phyloP scores from a whole-genome alignment of 2,113 vertebrate genomes.

The Trichechus manatus region DNA sequence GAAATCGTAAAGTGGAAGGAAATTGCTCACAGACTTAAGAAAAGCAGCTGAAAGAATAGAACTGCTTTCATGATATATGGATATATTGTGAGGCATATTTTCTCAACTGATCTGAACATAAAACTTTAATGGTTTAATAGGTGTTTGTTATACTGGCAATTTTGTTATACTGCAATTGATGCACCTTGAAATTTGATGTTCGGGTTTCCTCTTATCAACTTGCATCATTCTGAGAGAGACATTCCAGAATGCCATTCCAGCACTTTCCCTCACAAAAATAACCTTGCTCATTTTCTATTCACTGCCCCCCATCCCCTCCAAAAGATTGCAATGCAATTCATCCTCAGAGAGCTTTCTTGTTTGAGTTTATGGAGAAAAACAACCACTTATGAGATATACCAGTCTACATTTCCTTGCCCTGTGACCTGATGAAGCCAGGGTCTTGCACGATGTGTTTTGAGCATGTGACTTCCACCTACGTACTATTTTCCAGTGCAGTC shows the following conservation, averaged over 20 bases:
- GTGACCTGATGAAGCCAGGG: not conserved
- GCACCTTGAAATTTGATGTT: not conserved
- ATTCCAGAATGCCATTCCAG: constrained; percentile 18
- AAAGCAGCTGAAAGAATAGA: not conserved
- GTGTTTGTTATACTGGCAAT: not conserved
- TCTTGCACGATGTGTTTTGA: constrained; percentile 19
- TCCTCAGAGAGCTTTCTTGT: not conserved
- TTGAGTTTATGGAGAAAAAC: constrained; percentile 48
- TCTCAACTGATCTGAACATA: constrained; percentile 11
- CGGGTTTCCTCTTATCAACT: not conserved
- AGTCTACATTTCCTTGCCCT: not conserved
- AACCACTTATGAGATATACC: not conserved
- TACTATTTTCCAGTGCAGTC: not conserved
- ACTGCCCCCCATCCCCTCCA: not conserved
- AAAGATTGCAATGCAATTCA: not conserved
- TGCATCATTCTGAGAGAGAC: constrained; percentile 17
- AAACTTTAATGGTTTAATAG: not conserved
- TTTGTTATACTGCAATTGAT: not conserved
- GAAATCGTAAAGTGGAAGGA: not conserved
- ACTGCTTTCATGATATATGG: not conserved
- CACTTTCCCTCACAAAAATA: constrained; percentile 9
- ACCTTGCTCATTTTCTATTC: not conserved
- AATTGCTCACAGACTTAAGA: not conserved
- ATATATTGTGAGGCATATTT: not conserved
- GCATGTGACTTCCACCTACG: not conserved